Base-by-base conservation (phyloP, 2,797 vertebrate species). In the Tokudaia muenninki region DNA sequence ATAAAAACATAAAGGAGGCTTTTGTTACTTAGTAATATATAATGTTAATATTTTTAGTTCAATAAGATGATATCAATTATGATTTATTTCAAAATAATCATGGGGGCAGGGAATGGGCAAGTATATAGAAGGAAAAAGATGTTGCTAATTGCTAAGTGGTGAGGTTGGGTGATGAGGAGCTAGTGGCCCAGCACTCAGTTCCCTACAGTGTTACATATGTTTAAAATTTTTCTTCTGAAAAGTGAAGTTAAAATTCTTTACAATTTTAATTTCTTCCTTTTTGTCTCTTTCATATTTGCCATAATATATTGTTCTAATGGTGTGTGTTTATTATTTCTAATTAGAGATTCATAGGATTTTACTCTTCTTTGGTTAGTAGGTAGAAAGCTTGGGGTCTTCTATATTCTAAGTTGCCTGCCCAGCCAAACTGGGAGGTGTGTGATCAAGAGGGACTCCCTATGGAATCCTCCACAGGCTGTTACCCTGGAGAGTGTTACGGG, bases 151-250 rank as follows among this genome's bases (percentile, higher is more conserved):
- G n/a, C 41, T 21, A 34, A 59, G 44, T 61, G 6, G 50, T 70
- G 61, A 74, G 26, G 29, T 12, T 65, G 63, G 70, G 21, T 44
- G 29, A 47, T 19, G 4, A 26, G 44, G n/a, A 91, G n/a, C 59
- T 82, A 9, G 50, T 86, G 14, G 8, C 57, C 67, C 22, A 34
- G 52, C 63, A 41, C 22, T 37, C 41, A 81, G 8, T 81, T 80
- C 50, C 47, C 26, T 84, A 50, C 61, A 81, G 61, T 86, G 52
- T 29, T 70, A 24, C 80, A n/a, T 63, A 81, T 81, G 86, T 89
- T 86, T 89, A 67, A 80, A 94, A 74, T 74, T 81, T 95, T 87
- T 37, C 95, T 94, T 90, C 67, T 50, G 78, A 92, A 94, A 94
- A n/a, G 59, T 92, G 9, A 92, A 90, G 91, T 67, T 74, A 55